Base-by-base conservation (phyloP, 30 jellyfish, hydroid and myxozoan genomes). In the Turritopsis dohrnii region DNA sequence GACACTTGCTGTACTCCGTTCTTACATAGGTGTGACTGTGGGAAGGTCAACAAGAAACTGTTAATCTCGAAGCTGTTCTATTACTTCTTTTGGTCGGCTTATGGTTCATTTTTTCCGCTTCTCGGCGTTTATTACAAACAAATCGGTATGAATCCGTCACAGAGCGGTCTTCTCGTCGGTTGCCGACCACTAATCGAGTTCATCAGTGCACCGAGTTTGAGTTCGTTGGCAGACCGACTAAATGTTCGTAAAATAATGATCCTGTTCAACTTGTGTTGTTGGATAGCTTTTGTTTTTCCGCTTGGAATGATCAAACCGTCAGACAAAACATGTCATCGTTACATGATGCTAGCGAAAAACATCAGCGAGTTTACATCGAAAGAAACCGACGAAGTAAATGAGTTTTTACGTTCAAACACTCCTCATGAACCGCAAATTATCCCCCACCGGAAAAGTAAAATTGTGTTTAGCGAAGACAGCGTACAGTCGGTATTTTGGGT, bases 71-170 rank as follows among this genome's bases (percentile, higher is more conserved):
- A 94, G 65, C 54, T 81, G 16, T 94, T 94, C 74, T 94, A 94
- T 69, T 87, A 80, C 83, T 94, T 94, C 89, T 94, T 89, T 81
- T 94, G 99, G 99, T 94, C 99, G 21, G 99, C 97, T 13, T 89
- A 88, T 29, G 99, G 99, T n/a, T 94, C 99, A 0, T 94, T 94
- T 74, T 94, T 94, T 54, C 99, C 99, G 16, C 83, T 94, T 53
- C 96, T 94, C n/a, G 99, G 97, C 7, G 99, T 94, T 8, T 94
- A 94, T 72, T 94, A 90, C 94, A 94, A 94, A 77, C 99, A 94
- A 81, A 89, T 94, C 84, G 99, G 99, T 71, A 94, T 94, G 99
- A 94, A 84, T 60, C 99, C 99, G 24, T 84, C 97, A 18, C 99
- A 94, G 71, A 89, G 99, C 80, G 99, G 99, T 0, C 79, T 94